Evolutionary conservation across 37 sponge, comb jelly and placozoan genomes (phyloP).

Genomic region (Crambe crambe): DNA sequence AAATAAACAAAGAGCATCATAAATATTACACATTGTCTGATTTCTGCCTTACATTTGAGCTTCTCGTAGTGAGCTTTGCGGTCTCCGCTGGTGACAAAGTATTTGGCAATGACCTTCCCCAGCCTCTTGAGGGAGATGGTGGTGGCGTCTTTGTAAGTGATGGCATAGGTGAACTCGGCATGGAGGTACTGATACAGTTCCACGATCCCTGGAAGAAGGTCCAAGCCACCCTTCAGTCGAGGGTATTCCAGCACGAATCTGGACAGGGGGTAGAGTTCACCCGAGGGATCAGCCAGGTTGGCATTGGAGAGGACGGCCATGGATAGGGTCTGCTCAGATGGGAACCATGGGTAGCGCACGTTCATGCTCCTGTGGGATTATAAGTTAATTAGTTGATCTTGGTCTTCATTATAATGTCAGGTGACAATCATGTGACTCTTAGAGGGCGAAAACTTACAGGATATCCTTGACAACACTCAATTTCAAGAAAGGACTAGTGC

Average conservation of each 20-base stretch:
- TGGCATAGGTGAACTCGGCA: constrained; percentile 60
- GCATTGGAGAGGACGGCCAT: constrained; percentile 42
- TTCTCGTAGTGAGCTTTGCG: constrained; percentile 34
- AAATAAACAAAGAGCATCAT: neutral
- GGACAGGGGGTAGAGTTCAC: constrained; percentile 27
- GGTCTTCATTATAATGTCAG: neutral
- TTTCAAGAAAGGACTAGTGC: constrained; percentile 2
- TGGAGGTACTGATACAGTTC: constrained; percentile 88
- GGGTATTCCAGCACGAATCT: constrained; percentile 56
- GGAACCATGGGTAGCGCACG: constrained; percentile 54
- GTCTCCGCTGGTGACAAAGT: neutral
- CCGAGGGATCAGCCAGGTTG: constrained; percentile 8
- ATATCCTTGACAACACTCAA: neutral
- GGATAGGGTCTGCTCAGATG: constrained; percentile 37
- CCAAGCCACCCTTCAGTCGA: constrained; percentile 46
- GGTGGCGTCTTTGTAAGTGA: constrained; percentile 59
- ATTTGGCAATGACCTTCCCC: constrained; percentile 28
- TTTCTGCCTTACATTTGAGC: constrained; percentile 25
- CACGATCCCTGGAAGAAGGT: constrained; percentile 77
- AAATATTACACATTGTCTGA: neutral
- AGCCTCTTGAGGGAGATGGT: constrained; percentile 46
- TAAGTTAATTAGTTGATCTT: too few relatives aligned
- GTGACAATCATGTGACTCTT: neutral
- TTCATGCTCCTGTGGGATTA: constrained; percentile 49
- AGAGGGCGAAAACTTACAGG: neutral